Evolutionary conservation across 1,140 invertebrate genomes (phyloP).

Genomic region (Asobara japonica): DNA sequence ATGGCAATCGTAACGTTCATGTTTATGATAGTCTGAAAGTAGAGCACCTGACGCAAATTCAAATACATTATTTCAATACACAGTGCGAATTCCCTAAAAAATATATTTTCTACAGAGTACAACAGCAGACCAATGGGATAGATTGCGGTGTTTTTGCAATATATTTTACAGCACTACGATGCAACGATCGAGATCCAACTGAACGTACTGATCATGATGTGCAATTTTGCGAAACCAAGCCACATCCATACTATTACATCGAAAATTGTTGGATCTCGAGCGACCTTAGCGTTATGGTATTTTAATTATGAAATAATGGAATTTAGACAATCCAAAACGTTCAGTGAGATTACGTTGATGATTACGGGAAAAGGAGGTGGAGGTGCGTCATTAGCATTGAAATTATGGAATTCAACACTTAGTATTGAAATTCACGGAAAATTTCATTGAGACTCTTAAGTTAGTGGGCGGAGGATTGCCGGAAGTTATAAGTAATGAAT

Average conservation of each 20-base stretch:
- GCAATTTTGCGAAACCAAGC: not conserved
- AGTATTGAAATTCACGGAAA: no score
- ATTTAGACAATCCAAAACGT: no score
- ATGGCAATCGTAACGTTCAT: not conserved
- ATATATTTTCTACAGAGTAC: not conserved
- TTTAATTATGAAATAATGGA: no score
- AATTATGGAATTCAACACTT: no score
- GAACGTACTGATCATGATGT: not conserved
- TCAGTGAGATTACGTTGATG: no score
- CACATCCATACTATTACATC: not conserved
- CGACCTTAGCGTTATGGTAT: no score
- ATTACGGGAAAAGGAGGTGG: no score
- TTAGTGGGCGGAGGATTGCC: no score
- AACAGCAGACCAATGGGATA: not conserved
- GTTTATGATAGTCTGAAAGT: not conserved
- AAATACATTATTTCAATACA: not conserved
- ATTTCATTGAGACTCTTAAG: no score
- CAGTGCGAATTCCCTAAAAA: not conserved
- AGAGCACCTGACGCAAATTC: not conserved
- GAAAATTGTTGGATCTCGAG: no score
- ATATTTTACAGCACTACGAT: not conserved
- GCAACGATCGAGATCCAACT: not conserved
- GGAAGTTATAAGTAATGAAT: no score
- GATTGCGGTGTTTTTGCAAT: not conserved
- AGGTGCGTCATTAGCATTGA: no score